Percentiles rank a stretch among this genome's conserved stretches.
These are phyloP conservation scores for Lepetodrilus schrolli DNA, from an alignment of 2,888 invertebrate species.

Conservation along the genomic window DNA sequence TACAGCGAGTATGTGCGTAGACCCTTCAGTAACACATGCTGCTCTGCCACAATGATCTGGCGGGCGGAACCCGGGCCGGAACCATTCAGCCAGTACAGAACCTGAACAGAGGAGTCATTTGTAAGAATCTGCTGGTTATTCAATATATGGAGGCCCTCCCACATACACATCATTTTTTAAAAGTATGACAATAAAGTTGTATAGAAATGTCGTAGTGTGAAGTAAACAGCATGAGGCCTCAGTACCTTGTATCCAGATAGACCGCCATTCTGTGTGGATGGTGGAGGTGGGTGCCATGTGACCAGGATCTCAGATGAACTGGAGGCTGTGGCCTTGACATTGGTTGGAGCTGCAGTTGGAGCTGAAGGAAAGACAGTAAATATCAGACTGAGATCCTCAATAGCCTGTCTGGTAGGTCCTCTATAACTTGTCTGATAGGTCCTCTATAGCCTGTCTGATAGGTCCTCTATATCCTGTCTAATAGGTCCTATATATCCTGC, in stretches of 20 bases:
- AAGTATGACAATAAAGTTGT: too few species aligned
- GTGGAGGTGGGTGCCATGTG: slow-evolving; percentile 68
- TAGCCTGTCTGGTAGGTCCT: too few species aligned
- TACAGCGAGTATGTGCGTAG: slow-evolving; percentile 94
- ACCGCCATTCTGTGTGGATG: slow-evolving; percentile 69
- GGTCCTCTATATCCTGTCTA: too few species aligned
- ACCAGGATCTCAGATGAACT: slow-evolving; percentile 83
- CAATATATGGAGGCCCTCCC: too few species aligned
- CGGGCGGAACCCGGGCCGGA: slow-evolving; percentile 76
- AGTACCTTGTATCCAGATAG: slow-evolving; percentile 73
- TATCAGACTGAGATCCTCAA: too few species aligned
- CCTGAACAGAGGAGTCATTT: slow-evolving; percentile 78
- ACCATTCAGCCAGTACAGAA: slow-evolving; percentile 83
- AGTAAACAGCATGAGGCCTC: neutral
- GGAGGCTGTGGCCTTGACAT: slow-evolving; percentile 84
- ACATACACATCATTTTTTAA: too few species aligned
- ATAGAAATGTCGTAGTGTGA: too few species aligned
- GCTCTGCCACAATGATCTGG: slow-evolving; percentile 83
- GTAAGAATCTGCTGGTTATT: too few species aligned
- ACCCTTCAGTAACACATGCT: slow-evolving; percentile 80
- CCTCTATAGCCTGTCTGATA: too few species aligned
- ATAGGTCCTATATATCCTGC: too few species aligned
- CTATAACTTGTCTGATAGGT: too few species aligned
- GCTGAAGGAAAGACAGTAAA: slow-evolving; percentile 76
- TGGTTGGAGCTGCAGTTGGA: slow-evolving; percentile 92